Conservation (phyloP, 1,140 invertebrate genomes). For the Brachionus angularis region DNA sequence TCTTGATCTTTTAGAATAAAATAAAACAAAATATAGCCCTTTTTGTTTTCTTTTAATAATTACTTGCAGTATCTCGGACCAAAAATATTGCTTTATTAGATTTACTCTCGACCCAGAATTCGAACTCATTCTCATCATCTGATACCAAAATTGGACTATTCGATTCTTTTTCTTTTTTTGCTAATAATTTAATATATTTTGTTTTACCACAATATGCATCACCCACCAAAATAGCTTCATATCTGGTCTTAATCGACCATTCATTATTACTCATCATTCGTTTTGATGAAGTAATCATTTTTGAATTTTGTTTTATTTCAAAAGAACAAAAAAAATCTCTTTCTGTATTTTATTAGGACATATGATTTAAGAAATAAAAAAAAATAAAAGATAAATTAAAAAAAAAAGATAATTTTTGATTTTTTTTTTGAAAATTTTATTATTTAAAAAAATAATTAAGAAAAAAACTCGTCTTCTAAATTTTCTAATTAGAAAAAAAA, state of each 20-base stretch:
- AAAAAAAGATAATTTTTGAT: too few species aligned
- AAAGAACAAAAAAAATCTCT: too few species aligned
- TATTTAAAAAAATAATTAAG: too few species aligned
- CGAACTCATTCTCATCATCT: conserved; percentile 24
- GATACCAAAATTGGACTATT: background rate
- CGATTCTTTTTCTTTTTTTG: conserved; percentile 3
- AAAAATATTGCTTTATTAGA: background rate
- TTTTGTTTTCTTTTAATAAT: background rate
- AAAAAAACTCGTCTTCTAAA: too few species aligned
- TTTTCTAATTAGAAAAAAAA: too few species aligned
- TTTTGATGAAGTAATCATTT: conserved; percentile 13
- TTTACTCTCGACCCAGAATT: background rate
- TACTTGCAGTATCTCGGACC: conserved; percentile 34
- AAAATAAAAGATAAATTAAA: too few species aligned
- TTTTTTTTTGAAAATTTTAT: too few species aligned
- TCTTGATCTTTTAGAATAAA: conserved; percentile 16
- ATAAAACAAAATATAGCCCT: background rate
- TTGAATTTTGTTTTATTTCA: too few species aligned
- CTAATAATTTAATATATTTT: conserved; percentile 7
- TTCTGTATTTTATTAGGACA: too few species aligned
- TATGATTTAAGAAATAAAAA: too few species aligned
- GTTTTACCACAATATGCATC: conserved; percentile 35
- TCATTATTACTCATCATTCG: background rate
- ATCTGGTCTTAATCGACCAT: too few species aligned
- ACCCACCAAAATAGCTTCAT: background rate